Conservation (phyloP, 1,140 invertebrate genomes). For the Samia ricini region DNA sequence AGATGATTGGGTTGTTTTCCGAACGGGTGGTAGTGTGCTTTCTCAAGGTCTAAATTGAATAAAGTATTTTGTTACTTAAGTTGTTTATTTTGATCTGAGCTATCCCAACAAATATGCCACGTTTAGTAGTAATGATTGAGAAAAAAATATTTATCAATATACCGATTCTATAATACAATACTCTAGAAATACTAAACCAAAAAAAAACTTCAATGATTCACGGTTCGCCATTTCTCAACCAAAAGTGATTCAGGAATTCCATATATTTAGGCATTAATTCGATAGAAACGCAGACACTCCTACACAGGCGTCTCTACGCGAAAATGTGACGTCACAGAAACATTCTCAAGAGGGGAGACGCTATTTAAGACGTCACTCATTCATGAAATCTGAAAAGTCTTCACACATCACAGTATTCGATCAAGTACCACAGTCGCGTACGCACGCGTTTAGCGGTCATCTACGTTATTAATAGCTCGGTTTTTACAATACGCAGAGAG, state of each 20-base stretch:
- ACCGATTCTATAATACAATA: background rate
- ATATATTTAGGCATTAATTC: constrained; percentile 50
- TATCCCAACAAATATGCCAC: too few relatives aligned
- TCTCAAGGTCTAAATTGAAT: too few relatives aligned
- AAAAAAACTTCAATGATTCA: background rate
- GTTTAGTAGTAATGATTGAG: too few relatives aligned
- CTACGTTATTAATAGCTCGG: constrained; percentile 25
- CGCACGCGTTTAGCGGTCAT: constrained; percentile 41
- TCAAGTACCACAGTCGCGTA: constrained; percentile 44
- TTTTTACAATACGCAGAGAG: constrained; percentile 21
- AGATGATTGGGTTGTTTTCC: too few relatives aligned
- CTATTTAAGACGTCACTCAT: constrained; percentile 73
- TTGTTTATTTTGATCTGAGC: too few relatives aligned
- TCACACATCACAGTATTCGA: constrained; percentile 43
- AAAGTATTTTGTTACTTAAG: too few relatives aligned
- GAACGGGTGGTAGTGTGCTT: too few relatives aligned
- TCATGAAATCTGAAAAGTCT: constrained; percentile 44
- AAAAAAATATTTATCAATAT: too few relatives aligned
- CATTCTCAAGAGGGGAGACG: constrained; percentile 23
- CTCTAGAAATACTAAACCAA: background rate
- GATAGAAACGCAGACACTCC: constrained; percentile 57
- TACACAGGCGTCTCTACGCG: constrained; percentile 32
- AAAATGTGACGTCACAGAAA: constrained; percentile 40
- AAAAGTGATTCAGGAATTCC: background rate
- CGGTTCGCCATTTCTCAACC: background rate